phyloP scores from a whole-genome alignment of 2,113 vertebrate genomes.

The Kryptolebias marmoratus region DNA sequence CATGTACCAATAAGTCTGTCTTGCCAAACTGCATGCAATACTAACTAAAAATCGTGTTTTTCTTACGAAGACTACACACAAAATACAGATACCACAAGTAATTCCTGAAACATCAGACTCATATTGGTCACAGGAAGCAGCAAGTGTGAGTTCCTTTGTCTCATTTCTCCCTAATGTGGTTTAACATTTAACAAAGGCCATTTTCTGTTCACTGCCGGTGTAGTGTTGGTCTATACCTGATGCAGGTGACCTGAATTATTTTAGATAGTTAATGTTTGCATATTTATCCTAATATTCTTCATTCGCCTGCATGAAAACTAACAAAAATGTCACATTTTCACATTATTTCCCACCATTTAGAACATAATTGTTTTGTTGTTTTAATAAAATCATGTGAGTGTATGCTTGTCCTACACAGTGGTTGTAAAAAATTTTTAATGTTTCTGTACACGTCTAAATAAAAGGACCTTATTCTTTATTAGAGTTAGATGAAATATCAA shows the following conservation, averaged over 20 bases:
- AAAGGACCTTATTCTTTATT: not conserved
- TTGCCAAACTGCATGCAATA: not conserved
- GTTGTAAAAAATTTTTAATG: not conserved
- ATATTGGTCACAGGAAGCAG: slow-evolving; percentile 2
- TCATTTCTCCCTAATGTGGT: not conserved
- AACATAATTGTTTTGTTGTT: not conserved
- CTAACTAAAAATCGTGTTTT: not conserved
- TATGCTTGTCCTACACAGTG: not conserved
- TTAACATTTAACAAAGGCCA: slow-evolving; percentile 46
- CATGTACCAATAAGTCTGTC: too few species aligned
- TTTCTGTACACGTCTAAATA: too few species aligned
- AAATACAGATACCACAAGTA: not conserved
- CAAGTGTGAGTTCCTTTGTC: not conserved
- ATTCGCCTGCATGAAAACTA: not conserved
- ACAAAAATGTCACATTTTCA: not conserved
- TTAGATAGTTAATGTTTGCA: not conserved
- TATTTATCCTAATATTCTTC: not conserved
- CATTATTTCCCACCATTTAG: not conserved
- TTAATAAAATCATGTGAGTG: not conserved
- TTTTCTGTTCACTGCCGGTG: slow-evolving; percentile 13
- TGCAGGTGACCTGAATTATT: not conserved
- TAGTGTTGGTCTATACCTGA: not conserved
- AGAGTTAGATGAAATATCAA: not conserved
- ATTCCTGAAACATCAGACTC: not conserved
- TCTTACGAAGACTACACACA: slow-evolving; percentile 30